phyloP scores from a whole-genome alignment of 2,113 vertebrate species.

The Nerophis ophidion region DNA sequence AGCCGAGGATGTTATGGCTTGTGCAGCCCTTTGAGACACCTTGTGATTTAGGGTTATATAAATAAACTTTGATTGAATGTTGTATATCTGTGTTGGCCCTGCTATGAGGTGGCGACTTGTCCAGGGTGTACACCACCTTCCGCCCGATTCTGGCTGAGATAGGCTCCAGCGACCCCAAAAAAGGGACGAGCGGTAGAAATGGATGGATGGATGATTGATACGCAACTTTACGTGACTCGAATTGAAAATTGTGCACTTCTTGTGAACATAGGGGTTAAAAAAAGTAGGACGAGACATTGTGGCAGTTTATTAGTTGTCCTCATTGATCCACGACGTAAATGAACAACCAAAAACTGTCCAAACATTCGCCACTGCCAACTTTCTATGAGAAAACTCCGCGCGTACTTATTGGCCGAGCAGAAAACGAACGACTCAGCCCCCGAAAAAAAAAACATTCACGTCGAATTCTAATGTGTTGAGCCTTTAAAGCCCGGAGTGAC shows the following conservation, averaged over 20 bases:
- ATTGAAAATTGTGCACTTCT: not conserved
- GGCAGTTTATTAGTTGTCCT: not conserved
- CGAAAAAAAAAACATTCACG: not conserved
- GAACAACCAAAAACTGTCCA: slow-evolving; percentile 11
- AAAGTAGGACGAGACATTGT: not conserved
- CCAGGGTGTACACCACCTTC: too few species aligned
- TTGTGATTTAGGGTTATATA: too few species aligned
- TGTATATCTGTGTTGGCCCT: too few species aligned
- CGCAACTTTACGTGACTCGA: not conserved
- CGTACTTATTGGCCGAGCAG: slow-evolving; percentile 2
- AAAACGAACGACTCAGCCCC: slow-evolving; percentile 1
- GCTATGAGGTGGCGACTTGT: too few species aligned
- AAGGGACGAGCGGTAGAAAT: too few species aligned
- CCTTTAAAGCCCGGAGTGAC: slow-evolving; percentile 7
- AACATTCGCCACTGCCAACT: slow-evolving; percentile 45
- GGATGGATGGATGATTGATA: too few species aligned
- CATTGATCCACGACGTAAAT: slow-evolving; percentile 12
- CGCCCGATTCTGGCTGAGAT: too few species aligned
- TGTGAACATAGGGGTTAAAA: not conserved
- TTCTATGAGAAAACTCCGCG: slow-evolving; percentile 14
- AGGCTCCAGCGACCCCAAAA: too few species aligned
- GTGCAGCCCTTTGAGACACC: too few species aligned
- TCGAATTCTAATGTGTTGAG: not conserved
- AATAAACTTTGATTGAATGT: too few species aligned
- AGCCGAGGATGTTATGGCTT: too few species aligned